Conservation (phyloP, 2,113 vertebrate species). For the Sinocyclocheilus rhinocerous region DNA sequence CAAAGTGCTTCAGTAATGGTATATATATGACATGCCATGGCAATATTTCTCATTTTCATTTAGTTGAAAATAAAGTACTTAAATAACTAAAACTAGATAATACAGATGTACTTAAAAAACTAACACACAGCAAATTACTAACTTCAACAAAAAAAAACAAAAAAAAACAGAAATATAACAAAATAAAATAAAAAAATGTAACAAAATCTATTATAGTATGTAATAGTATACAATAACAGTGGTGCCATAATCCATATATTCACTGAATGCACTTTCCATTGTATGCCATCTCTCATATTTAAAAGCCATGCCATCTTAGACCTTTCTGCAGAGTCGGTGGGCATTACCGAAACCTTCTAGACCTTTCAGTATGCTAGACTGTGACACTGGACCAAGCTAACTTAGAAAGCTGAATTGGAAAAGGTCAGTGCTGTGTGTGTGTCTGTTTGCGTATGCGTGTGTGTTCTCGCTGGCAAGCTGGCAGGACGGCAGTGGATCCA, state of each 20-base stretch:
- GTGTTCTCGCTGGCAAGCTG: slow-evolving; percentile 73
- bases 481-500: slow-evolving; percentile 85
- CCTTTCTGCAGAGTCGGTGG: not conserved
- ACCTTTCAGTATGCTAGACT: slow-evolving; percentile 31
- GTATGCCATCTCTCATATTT: not conserved
- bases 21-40: too few species aligned
- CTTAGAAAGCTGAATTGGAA: slow-evolving; percentile 24
- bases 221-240: not conserved
- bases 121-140: too few species aligned
- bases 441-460: slow-evolving; percentile 66
- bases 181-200: not conserved
- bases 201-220: not conserved
- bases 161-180: too few species aligned
- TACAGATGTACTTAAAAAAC: too few species aligned
- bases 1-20: not conserved
- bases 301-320: not conserved
- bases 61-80: too few species aligned
- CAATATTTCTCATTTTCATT: too few species aligned
- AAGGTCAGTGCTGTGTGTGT: slow-evolving; percentile 46
- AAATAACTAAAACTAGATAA: not conserved
- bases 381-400: slow-evolving; percentile 13
- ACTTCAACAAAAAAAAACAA: too few species aligned
- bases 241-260: not conserved
- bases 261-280: not conserved
- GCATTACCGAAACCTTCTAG: not conserved